Evolutionary conservation across 2,113 vertebrate species (phyloP).

Genomic region (Menura novaehollandiae): DNA sequence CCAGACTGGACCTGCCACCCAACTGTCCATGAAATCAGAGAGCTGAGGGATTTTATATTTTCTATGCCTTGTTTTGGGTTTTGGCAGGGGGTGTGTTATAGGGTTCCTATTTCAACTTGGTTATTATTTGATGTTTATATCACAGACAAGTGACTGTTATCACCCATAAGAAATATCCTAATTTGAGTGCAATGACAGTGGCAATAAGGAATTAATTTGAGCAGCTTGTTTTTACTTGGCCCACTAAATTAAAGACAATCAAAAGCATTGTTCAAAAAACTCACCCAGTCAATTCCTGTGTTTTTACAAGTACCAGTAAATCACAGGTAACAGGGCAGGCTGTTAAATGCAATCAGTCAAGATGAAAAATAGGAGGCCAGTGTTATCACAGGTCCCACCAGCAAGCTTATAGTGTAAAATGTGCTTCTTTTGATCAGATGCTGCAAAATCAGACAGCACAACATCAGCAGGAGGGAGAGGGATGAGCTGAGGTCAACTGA

Average conservation of each 20-base stretch:
- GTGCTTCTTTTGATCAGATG: background rate
- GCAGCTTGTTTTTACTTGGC: background rate
- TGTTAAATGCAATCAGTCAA: slow-evolving; percentile 3
- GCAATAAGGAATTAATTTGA: background rate
- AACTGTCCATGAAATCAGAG: background rate
- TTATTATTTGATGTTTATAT: background rate
- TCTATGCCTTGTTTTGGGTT: accelerated
- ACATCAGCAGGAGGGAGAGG: background rate
- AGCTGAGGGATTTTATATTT: background rate
- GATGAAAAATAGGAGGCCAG: background rate
- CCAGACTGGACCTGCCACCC: background rate
- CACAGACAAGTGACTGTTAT: background rate
- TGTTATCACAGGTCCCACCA: background rate
- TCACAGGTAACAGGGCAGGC: background rate
- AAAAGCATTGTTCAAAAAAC: background rate
- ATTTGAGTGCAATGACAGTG: background rate
- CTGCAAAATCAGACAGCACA: background rate
- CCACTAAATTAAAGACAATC: background rate
- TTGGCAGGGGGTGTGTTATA: accelerated
- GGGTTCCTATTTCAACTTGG: background rate
- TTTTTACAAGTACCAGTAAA: slow-evolving; percentile 2
- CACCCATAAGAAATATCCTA: background rate
- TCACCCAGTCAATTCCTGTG: background rate
- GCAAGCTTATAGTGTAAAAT: background rate
- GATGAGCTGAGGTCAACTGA: background rate